These are phyloP conservation scores for Selene dorsalis DNA, from an alignment of 2,797 vertebrate genomes.

Conservation along the genomic window DNA sequence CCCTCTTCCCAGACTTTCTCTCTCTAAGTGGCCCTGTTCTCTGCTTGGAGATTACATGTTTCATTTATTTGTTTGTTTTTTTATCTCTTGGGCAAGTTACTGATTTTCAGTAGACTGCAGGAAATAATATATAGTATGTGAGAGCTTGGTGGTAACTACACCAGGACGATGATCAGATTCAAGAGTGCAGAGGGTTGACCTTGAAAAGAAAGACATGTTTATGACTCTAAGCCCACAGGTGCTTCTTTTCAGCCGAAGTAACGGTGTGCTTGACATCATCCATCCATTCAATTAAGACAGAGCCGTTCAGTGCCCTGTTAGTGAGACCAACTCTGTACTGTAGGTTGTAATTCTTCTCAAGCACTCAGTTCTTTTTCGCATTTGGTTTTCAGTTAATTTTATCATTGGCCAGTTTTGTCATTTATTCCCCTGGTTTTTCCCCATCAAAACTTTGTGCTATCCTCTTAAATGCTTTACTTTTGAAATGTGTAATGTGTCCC, in stretches of 20 bases:
- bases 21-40: constrained; percentile 6
- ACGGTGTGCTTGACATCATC: background rate
- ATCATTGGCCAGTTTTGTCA: background rate
- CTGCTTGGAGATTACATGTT: constrained; percentile 27
- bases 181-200: background rate
- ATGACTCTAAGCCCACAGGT: background rate
- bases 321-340: background rate
- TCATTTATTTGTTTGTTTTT: constrained; percentile 38
- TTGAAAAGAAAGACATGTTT: background rate
- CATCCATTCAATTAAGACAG: background rate
- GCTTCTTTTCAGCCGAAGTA: background rate
- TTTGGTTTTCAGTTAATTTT: background rate
- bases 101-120: constrained; percentile 13
- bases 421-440: background rate
- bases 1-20: constrained; percentile 10
- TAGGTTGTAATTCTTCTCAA: background rate
- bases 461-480: background rate
- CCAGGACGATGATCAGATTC: background rate
- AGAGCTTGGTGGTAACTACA: background rate
- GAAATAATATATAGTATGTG: background rate
- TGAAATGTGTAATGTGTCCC: background rate
- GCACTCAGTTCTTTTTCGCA: background rate
- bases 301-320: background rate
- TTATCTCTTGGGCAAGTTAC: constrained; percentile 50
- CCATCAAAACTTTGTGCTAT: background rate